Evolutionary conservation across 2,113 vertebrate genomes (phyloP).

Genomic region (Scatophagus argus): DNA sequence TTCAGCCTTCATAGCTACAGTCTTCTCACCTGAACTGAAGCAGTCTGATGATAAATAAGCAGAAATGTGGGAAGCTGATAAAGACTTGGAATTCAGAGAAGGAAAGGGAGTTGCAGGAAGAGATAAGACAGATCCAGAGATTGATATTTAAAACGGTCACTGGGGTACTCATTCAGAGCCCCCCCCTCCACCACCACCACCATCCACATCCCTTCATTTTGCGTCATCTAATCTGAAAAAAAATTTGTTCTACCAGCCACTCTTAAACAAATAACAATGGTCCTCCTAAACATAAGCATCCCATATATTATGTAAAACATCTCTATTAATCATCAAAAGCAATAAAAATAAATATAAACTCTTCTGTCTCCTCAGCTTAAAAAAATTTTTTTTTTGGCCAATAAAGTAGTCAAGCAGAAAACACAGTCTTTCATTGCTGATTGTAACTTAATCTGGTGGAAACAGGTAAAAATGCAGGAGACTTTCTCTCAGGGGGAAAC

Average conservation of each 20-base stretch:
- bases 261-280: too few relatives aligned
- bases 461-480: not conserved
- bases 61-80: not conserved
- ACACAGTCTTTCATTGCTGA: not conserved
- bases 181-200: too few relatives aligned
- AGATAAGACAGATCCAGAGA: constrained; percentile 10
- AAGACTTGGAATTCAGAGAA: constrained; percentile 12
- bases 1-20: not conserved
- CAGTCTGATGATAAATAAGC: not conserved
- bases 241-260: too few relatives aligned
- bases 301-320: not conserved
- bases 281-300: not conserved
- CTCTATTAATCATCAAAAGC: not conserved
- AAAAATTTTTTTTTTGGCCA: not conserved
- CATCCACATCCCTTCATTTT: too few relatives aligned
- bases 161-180: constrained; percentile 25
- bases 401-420: not conserved
- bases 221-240: too few relatives aligned
- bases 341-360: not conserved
- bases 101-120: constrained; percentile 16
- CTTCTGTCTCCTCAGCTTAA: not conserved
- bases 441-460: not conserved
- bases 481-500: constrained; percentile 1
- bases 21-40: constrained; percentile 1
- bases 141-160: constrained; percentile 12